These are phyloP conservation scores for Lepidochrysops patricia DNA, from an alignment of 2,888 invertebrate genomes.

Conservation along the genomic window DNA sequence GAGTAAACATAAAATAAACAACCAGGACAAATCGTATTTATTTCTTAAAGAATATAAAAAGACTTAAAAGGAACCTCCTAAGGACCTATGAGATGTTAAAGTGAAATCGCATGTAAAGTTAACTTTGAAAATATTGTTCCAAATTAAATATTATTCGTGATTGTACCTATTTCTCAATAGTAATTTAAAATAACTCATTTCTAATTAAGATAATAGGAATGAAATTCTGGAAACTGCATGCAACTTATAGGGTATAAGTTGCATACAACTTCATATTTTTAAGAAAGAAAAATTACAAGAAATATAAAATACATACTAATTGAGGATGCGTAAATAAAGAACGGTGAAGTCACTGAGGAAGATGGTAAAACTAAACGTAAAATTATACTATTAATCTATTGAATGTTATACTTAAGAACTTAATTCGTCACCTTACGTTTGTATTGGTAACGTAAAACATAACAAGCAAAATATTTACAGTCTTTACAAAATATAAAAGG, in stretches of 20 bases:
- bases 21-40: neutral
- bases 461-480: conserved; percentile 11
- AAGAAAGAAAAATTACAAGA: neutral
- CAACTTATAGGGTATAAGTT: neutral
- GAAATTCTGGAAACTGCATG: neutral
- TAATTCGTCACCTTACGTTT: neutral
- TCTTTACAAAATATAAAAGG: conserved; percentile 13
- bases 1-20: neutral
- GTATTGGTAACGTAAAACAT: neutral
- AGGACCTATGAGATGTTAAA: neutral
- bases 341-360: neutral
- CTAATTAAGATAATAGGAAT: neutral
- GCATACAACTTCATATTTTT: neutral
- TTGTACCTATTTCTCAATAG: neutral
- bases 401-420: conserved; percentile 6
- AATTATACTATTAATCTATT: neutral
- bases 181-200: neutral
- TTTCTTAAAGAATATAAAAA: neutral
- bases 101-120: neutral
- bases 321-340: neutral
- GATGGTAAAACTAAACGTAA: neutral
- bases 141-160: neutral
- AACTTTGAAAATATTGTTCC: neutral
- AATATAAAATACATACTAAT: neutral
- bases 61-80: neutral